Conservation (phyloP, 2,888 invertebrate species). For the Marasmarcha lunaedactyla region DNA sequence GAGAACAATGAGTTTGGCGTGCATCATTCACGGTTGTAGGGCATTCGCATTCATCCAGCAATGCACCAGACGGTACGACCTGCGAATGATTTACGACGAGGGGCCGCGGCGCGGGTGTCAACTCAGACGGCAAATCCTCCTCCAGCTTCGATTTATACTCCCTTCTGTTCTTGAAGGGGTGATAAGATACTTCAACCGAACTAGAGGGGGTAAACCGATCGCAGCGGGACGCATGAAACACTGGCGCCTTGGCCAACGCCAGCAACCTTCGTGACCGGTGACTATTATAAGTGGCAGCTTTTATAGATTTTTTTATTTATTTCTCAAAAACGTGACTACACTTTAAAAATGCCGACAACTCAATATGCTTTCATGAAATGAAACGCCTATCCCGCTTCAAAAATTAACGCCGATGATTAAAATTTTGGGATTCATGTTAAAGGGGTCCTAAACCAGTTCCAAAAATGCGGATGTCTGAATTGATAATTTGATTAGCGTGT, state of each 20-base stretch:
- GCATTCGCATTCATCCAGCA: conserved; percentile 35
- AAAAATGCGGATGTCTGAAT: conserved; percentile 51
- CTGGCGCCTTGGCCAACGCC: conserved; percentile 51
- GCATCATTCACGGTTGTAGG: conserved; percentile 9
- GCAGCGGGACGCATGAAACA: conserved; percentile 51
- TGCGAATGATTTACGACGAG: conserved; percentile 66
- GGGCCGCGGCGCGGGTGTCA: conserved; percentile 55
- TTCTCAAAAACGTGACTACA: conserved; percentile 41
- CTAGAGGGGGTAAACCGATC: conserved; percentile 27
- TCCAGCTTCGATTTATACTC: conserved; percentile 20
- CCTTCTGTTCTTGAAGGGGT: conserved; percentile 1
- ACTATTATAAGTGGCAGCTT: conserved; percentile 49
- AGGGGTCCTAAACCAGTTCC: conserved; percentile 37
- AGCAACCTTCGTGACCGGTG: conserved; percentile 53
- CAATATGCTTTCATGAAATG: conserved; percentile 43
- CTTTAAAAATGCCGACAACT: conserved; percentile 43
- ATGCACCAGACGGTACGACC: conserved; percentile 55
- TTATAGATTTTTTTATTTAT: conserved; percentile 45
- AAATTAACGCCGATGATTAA: no score
- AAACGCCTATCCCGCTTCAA: conserved; percentile 5
- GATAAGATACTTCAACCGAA: not conserved
- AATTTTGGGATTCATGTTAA: not conserved
- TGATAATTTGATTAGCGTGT: conserved; percentile 59
- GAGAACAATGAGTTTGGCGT: conserved; percentile 2
- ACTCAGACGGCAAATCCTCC: conserved; percentile 49